These are phyloP conservation scores for Matsumyia berberina DNA, from an alignment of 2,888 invertebrate genomes.

Conservation along the genomic window DNA sequence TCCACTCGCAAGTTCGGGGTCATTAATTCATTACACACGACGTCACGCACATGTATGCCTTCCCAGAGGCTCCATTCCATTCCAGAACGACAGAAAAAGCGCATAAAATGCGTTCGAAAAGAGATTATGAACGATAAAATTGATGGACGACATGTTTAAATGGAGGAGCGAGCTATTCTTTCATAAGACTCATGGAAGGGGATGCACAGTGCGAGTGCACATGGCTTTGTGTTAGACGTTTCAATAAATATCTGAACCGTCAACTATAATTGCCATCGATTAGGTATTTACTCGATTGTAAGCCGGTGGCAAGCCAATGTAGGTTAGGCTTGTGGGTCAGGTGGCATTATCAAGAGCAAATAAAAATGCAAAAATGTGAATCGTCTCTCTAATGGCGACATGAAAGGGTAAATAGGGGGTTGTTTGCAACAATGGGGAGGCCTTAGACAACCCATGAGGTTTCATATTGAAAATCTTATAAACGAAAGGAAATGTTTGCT, in stretches of 20 bases:
- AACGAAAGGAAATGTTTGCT: constrained; percentile 1
- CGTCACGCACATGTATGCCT: not conserved
- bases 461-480: constrained; percentile 26
- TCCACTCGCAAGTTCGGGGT: constrained; percentile 46
- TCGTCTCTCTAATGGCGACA: not conserved
- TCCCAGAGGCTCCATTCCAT: not conserved
- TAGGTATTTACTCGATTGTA: constrained; percentile 43
- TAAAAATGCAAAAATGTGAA: constrained; percentile 21
- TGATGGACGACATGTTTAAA: constrained; percentile 54
- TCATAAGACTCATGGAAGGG: too few relatives aligned
- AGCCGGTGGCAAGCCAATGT: constrained; percentile 40
- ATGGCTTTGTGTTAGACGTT: constrained; percentile 12
- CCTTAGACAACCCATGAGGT: constrained; percentile 10
- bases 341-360: constrained; percentile 12
- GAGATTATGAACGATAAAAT: constrained; percentile 47
- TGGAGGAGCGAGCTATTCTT: too few relatives aligned
- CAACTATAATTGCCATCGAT: constrained; percentile 58
- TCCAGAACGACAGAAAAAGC: not conserved
- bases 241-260: constrained; percentile 40
- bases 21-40: constrained; percentile 41
- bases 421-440: not conserved
- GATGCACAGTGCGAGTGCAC: not conserved
- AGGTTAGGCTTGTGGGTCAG: constrained; percentile 57
- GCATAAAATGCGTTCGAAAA: constrained; percentile 8
- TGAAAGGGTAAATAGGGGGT: not conserved